Conservation (phyloP, 2,888 invertebrate genomes). For the Oligia strigilis region DNA sequence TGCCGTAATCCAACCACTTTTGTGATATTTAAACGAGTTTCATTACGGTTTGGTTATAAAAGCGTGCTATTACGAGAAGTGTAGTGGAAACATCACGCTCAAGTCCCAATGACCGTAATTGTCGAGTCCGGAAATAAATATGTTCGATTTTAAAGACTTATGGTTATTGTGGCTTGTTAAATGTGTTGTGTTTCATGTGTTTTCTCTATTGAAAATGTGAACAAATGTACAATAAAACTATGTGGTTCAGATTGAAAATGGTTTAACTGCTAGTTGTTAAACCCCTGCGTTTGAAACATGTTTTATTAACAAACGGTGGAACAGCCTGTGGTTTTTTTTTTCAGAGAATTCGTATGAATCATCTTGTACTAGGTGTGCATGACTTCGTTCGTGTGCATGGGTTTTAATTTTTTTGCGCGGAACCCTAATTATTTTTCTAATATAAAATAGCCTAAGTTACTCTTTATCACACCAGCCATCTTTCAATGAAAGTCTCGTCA, state of each 20-base stretch:
- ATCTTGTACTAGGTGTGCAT: neutral
- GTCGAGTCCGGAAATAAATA: conserved; percentile 80
- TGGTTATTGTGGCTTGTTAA: conserved; percentile 36
- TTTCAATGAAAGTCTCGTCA: too few species aligned
- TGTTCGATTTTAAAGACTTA: conserved; percentile 70
- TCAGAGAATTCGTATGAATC: neutral
- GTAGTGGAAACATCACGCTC: conserved; percentile 88
- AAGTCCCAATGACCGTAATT: conserved; percentile 86
- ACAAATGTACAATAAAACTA: conserved; percentile 10
- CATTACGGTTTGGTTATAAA: conserved; percentile 89
- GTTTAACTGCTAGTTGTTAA: conserved; percentile 22
- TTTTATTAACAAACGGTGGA: conserved; percentile 18
- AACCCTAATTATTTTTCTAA: too few species aligned
- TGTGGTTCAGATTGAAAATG: conserved; percentile 16
- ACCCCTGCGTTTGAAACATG: conserved; percentile 7
- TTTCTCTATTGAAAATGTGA: conserved; percentile 30
- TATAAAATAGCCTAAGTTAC: too few species aligned
- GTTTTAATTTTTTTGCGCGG: neutral
- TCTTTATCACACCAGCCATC: too few species aligned
- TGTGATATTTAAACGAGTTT: conserved; percentile 90
- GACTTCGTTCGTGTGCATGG: neutral
- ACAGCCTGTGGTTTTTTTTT: neutral
- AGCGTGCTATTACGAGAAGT: conserved; percentile 88
- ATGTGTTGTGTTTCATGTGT: conserved; percentile 29
- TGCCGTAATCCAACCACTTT: conserved; percentile 88